Conservation (phyloP, 2,797 vertebrate genomes). For the Harpagifer antarcticus region DNA sequence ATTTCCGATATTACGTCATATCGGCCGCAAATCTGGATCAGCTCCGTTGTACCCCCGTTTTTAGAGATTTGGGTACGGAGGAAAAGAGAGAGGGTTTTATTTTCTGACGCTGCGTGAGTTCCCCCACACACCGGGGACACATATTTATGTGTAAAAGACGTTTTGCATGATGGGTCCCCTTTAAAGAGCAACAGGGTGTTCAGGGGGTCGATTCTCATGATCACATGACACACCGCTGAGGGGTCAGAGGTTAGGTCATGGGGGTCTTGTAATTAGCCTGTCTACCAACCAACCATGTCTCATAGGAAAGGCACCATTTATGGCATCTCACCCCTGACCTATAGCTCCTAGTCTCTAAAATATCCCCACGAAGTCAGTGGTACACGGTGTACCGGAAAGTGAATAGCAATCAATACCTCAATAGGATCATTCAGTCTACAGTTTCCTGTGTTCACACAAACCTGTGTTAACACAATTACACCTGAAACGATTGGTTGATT, state of each 20-base stretch:
- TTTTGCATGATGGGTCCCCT: no score
- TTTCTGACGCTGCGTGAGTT: no score
- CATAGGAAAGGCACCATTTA: constrained; percentile 68
- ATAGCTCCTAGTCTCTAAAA: constrained; percentile 70
- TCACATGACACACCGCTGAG: constrained; percentile 59
- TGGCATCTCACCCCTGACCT: constrained; percentile 83
- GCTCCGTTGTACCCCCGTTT: no score
- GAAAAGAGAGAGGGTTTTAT: no score
- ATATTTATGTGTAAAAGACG: no score
- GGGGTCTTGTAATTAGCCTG: constrained; percentile 75
- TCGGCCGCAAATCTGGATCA: no score
- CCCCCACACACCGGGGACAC: no score
- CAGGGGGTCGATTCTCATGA: constrained; percentile 35
- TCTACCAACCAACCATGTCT: constrained; percentile 70
- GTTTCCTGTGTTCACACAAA: constrained; percentile 22
- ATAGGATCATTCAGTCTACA: constrained; percentile 26
- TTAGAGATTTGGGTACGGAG: no score
- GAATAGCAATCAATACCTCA: constrained; percentile 33
- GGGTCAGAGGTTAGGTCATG: constrained; percentile 81
- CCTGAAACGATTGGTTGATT: background rate
- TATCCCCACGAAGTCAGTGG: constrained; percentile 59
- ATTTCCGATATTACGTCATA: no score
- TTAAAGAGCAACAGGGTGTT: background rate
- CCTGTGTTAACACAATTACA: background rate
- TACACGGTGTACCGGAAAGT: constrained; percentile 36